Percentiles rank a stretch among this genome's conserved stretches.
phyloP scores from a whole-genome alignment of 2,797 vertebrate species.

The Eutrigla gurnardus region DNA sequence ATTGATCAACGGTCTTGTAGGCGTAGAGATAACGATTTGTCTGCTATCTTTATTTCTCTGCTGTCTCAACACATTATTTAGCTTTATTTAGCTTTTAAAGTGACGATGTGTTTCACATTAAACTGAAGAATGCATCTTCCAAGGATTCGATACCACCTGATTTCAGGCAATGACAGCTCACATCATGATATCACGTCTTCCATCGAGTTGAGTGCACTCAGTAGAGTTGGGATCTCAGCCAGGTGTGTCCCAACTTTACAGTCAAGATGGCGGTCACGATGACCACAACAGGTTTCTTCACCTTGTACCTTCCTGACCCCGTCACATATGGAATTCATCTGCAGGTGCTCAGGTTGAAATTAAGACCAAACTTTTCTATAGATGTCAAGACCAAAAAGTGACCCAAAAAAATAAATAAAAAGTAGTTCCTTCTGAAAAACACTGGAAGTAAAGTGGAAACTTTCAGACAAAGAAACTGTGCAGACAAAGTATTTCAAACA shows the following conservation, averaged over 20 bases:
- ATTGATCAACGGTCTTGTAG: neutral
- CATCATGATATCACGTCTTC: neutral
- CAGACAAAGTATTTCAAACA: neutral
- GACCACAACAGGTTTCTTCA: too few relatives aligned
- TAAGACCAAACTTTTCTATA: neutral
- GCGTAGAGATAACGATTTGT: neutral
- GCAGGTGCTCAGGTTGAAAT: neutral
- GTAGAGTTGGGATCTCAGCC: too few relatives aligned
- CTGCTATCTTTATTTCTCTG: neutral
- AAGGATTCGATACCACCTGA: neutral
- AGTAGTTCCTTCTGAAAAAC: neutral
- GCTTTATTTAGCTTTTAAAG: neutral
- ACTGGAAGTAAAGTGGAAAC: neutral
- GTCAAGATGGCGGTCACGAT: too few relatives aligned
- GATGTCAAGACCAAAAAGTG: too few relatives aligned
- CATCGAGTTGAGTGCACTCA: too few relatives aligned
- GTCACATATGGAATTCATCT: too few relatives aligned
- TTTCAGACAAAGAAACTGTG: neutral
- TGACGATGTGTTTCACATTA: too few relatives aligned
- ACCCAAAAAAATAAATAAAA: neutral
- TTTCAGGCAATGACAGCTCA: conserved; percentile 1
- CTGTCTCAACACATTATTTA: neutral
- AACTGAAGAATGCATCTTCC: too few relatives aligned
- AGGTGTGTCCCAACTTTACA: too few relatives aligned
- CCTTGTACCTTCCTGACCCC: too few relatives aligned